Evolutionary conservation across 2,888 invertebrate genomes (phyloP).

Genomic region (Pediacus dermestoides): DNA sequence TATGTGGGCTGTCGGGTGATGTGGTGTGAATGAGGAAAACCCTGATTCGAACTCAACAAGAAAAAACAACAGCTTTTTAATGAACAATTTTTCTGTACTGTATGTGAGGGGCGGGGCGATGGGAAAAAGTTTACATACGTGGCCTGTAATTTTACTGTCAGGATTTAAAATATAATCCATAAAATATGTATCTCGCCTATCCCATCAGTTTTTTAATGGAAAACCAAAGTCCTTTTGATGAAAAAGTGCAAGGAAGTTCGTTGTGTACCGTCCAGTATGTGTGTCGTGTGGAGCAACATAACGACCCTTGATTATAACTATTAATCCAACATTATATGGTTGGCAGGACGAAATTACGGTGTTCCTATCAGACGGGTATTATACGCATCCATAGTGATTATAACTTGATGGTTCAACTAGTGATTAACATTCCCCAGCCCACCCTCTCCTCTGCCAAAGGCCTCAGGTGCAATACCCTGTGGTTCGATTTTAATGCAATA

Average conservation of each 20-base stretch:
- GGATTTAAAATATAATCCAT: conserved; percentile 19
- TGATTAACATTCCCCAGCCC: conserved; percentile 29
- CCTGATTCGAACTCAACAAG: too few relatives aligned
- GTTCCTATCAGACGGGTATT: conserved; percentile 24
- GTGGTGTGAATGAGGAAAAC: too few relatives aligned
- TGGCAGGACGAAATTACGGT: conserved; percentile 29
- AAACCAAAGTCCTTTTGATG: too few relatives aligned
- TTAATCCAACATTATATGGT: conserved; percentile 31
- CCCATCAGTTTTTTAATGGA: conserved; percentile 1
- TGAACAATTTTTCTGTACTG: too few relatives aligned
- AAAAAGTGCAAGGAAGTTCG: background rate
- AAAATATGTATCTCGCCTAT: conserved; percentile 12
- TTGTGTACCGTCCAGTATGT: background rate
- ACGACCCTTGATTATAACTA: conserved; percentile 32
- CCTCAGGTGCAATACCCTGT: too few relatives aligned
- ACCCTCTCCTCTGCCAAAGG: conserved; percentile 16
- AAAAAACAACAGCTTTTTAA: too few relatives aligned
- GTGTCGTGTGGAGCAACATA: conserved; percentile 21
- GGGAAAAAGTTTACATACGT: too few relatives aligned
- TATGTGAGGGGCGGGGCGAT: too few relatives aligned
- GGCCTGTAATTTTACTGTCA: conserved; percentile 16
- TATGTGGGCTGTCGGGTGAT: too few relatives aligned
- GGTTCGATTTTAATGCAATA: too few relatives aligned
- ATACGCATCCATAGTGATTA: conserved; percentile 26
- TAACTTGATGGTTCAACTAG: conserved; percentile 25